Base-by-base conservation (phyloP, 2,113 vertebrate species). In the Silurus glanis region DNA sequence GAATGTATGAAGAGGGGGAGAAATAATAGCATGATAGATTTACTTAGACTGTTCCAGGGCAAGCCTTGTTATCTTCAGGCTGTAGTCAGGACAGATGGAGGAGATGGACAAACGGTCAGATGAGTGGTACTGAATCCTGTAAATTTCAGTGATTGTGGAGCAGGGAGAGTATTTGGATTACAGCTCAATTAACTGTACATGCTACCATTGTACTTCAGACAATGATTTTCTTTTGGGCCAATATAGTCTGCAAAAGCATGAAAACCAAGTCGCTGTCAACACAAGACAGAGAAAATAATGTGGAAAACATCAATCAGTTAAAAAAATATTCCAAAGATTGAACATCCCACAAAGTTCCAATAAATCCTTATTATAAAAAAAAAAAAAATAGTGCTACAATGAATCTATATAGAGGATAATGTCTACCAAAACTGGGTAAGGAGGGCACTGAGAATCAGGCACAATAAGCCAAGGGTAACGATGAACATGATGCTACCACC, bases 21-120 rank as follows among this genome's bases (percentile, higher is more conserved):
- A 59, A 51, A 64, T 16, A 88, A 47, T n/a, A 74, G 21, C 49
- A 59, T 7, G 85, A 83, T 71, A 64, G 64, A 56, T 91, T 94
- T 95, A 95, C 95, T 95, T 95, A 85, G 94, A 92, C 92, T 95
- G 95, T 89, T 95, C 94, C 91, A 94, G 85, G 2, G 94, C 92
- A 1, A 95, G 94, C 88, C 92, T 94, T 2, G 93, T 94, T 90
- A 95, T 94, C 94, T 95, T 95, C 92, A 94, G 91, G 90, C 93
- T 95, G 93, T 94, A 95, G 93, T 95, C 94, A 19, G 94, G 94
- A 94, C 94, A 94, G 89, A 95, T 91, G 85, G 94, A 95, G 87
- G 93, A 94, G 92, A 95, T 91, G 92, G 94, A 96, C 92, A 95
- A 92, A 90, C 94, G 94, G 80, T 96, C 94, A 79, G 92, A 95